Percentiles rank a stretch among this genome's conserved stretches.
These are phyloP conservation scores for Aspidiotus rigidus DNA, from an alignment of 2,888 invertebrate genomes.

Conservation along the genomic window DNA sequence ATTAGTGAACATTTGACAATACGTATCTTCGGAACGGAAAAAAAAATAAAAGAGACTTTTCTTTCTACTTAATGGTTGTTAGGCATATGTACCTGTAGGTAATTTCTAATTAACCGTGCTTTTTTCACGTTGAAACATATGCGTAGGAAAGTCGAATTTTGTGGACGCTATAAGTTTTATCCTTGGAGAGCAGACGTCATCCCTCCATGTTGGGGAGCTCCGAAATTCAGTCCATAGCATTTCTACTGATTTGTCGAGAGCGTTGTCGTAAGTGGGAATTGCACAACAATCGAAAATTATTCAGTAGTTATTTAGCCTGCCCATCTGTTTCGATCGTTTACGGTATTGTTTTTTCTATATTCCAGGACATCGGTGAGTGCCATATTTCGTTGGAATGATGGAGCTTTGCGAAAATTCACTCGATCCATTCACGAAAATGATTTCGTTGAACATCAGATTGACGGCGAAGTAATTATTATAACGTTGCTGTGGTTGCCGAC, in stretches of 20 bases:
- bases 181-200: constrained; percentile 94
- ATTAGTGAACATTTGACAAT: too few relatives aligned
- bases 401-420: constrained; percentile 72
- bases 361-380: constrained; percentile 89
- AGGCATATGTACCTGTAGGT: neutral
- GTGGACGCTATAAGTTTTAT: constrained; percentile 99
- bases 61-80: neutral
- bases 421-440: constrained; percentile 82
- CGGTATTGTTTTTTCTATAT: constrained; percentile 37
- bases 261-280: constrained; percentile 55
- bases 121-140: neutral
- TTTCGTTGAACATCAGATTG: constrained; percentile 80
- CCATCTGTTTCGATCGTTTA: neutral
- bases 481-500: too few relatives aligned
- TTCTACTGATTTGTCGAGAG: constrained; percentile 85
- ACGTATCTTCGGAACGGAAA: too few relatives aligned
- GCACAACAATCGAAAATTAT: neutral
- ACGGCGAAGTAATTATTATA: constrained; percentile 58
- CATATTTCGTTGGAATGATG: constrained; percentile 74
- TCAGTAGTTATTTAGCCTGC: constrained; percentile 3
- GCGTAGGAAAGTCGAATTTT: constrained; percentile 91
- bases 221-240: constrained; percentile 97
- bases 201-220: constrained; percentile 85
- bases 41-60: neutral
- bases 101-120: neutral